A percentile compares a stretch with the other conserved stretches of the same genome.
Conservation (phyloP, 2,797 vertebrate species). For the Smutsia temminckii region DNA sequence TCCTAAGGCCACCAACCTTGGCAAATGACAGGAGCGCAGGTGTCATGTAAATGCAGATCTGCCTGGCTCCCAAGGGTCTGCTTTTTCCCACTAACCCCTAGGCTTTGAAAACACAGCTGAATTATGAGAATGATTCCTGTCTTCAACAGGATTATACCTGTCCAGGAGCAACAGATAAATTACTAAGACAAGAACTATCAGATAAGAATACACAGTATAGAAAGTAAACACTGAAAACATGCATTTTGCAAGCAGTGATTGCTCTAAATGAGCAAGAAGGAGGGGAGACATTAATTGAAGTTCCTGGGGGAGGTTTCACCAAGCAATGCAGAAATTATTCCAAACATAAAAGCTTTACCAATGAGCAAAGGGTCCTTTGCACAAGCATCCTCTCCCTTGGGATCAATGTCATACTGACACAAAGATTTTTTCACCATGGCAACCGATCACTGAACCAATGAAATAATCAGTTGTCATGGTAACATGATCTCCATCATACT, state of each 20-base stretch:
- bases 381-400: slow-evolving; percentile 74
- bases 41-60: not conserved
- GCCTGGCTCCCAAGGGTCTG: not conserved
- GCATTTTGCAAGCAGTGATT: not conserved
- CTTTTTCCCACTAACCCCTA: not conserved
- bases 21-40: not conserved
- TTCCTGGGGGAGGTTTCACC: slow-evolving; percentile 39
- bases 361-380: slow-evolving; percentile 76
- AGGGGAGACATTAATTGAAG: not conserved
- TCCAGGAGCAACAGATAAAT: slow-evolving; percentile 34
- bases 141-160: slow-evolving; percentile 48
- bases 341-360: slow-evolving; percentile 68
- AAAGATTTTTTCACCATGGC: slow-evolving; percentile 77
- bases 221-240: slow-evolving; percentile 47
- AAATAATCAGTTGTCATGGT: slow-evolving; percentile 80
- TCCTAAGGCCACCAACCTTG: not conserved
- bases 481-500: slow-evolving; percentile 75
- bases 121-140: slow-evolving; percentile 22
- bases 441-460: slow-evolving; percentile 79
- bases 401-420: slow-evolving; percentile 76
- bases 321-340: slow-evolving; percentile 63
- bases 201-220: not conserved
- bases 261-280: not conserved
- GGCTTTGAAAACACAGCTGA: slow-evolving; percentile 27
- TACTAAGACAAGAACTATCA: slow-evolving; percentile 18